These are phyloP conservation scores for Ferrisia virgata DNA, from an alignment of 2,888 invertebrate species.

Conservation along the genomic window DNA sequence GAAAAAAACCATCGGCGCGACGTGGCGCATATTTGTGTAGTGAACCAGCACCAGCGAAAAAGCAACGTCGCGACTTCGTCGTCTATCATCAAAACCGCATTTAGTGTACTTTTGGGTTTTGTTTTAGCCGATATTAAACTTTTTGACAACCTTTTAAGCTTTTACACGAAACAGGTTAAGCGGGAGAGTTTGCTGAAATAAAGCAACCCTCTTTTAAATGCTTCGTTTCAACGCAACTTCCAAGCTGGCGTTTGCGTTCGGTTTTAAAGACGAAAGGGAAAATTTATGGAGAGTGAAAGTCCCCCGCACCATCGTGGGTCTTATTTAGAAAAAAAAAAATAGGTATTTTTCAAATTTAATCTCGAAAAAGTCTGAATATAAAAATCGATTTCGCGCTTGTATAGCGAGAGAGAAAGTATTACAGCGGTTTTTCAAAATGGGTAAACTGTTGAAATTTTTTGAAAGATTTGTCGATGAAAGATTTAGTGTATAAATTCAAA, in stretches of 20 bases:
- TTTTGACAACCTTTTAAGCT: constrained; percentile 26
- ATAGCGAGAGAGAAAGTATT: not conserved
- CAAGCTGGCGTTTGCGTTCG: not conserved
- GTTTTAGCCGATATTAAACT: constrained; percentile 19
- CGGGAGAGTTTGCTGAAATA: not conserved
- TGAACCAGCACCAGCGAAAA: too few relatives aligned
- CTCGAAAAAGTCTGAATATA: constrained; percentile 6
- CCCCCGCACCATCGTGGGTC: not conserved
- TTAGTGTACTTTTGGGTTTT: not conserved
- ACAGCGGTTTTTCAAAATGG: not conserved
- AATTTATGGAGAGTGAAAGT: not conserved
- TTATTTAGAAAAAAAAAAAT: constrained; percentile 9
- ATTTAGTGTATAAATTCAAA: not conserved
- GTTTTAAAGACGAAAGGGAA: not conserved
- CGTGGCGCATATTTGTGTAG: not conserved
- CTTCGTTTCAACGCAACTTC: not conserved
- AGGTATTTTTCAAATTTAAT: constrained; percentile 8
- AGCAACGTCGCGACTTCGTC: not conserved
- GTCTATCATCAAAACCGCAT: constrained; percentile 12
- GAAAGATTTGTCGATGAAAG: not conserved
- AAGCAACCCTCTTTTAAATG: not conserved
- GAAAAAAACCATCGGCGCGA: too few relatives aligned
- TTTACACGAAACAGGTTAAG: not conserved
- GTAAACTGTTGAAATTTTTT: not conserved
- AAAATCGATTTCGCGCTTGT: not conserved